phyloP scores from a whole-genome alignment of 92 coral and sea anemone species.

The Phenganax stokvisi region DNA sequence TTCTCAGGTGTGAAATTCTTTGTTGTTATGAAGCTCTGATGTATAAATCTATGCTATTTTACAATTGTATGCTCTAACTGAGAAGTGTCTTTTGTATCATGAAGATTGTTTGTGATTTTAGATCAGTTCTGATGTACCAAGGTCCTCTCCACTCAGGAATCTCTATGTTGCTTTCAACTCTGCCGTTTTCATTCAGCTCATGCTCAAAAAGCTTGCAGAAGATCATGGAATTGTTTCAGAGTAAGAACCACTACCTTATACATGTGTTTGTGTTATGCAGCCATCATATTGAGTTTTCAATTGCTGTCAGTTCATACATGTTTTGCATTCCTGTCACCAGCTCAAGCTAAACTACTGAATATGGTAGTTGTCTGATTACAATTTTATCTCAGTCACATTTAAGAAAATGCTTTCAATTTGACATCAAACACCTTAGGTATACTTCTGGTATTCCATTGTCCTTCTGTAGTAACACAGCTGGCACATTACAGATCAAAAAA shows the following conservation, averaged over 20 bases:
- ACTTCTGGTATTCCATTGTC: no score
- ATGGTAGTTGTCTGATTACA: no score
- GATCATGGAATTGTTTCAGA: constrained; percentile 11
- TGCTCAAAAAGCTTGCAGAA: constrained; percentile 8
- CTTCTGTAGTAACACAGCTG: no score
- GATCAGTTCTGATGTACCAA: constrained; percentile 31
- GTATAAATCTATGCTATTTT: no score
- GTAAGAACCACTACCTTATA: background rate
- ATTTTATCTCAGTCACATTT: no score
- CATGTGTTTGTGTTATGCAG: background rate
- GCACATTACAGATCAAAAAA: no score
- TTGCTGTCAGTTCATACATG: background rate
- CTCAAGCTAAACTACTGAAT: no score
- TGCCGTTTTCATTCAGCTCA: constrained; percentile 16
- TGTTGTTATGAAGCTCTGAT: background rate
- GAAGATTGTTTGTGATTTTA: background rate
- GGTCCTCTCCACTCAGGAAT: constrained; percentile 14
- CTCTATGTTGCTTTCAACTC: constrained; percentile 29
- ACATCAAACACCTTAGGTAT: no score
- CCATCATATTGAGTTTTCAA: background rate
- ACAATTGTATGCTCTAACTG: no score
- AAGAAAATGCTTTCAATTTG: no score
- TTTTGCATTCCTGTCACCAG: no score
- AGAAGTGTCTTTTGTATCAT: background rate
- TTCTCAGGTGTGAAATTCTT: background rate